Evolutionary conservation across 2,888 invertebrate species (phyloP).

Genomic region (Gerris lacustris): DNA sequence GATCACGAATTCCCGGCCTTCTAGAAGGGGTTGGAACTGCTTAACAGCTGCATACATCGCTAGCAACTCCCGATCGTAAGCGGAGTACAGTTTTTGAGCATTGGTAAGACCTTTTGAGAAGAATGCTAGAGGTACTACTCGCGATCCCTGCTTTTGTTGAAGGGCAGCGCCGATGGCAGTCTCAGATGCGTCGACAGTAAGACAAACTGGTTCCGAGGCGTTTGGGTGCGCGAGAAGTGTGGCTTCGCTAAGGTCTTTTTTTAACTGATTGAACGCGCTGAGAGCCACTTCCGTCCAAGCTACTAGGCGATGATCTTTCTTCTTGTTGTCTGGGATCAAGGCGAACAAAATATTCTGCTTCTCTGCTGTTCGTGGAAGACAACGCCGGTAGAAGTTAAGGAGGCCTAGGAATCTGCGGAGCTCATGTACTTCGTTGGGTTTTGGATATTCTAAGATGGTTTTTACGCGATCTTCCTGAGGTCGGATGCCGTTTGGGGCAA

Average conservation of each 20-base stretch:
- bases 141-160: too few relatives aligned
- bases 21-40: not conserved
- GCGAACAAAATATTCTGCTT: slow-evolving; percentile 23
- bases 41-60: not conserved
- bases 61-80: too few relatives aligned
- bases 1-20: too few relatives aligned
- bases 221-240: slow-evolving; percentile 34
- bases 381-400: slow-evolving; percentile 35
- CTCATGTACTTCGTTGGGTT: slow-evolving; percentile 31
- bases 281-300: slow-evolving; percentile 24
- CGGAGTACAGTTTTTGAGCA: too few relatives aligned
- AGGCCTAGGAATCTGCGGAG: slow-evolving; percentile 34
- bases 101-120: too few relatives aligned
- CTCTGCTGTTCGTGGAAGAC: slow-evolving; percentile 34
- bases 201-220: not conserved
- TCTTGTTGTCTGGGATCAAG: not conserved
- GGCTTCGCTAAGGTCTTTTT: slow-evolving; percentile 30
- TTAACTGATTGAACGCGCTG: slow-evolving; percentile 31
- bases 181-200: too few relatives aligned
- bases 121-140: too few relatives aligned
- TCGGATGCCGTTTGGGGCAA: not conserved
- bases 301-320: slow-evolving; percentile 29
- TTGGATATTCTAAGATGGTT: slow-evolving; percentile 28
- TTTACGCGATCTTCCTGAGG: slow-evolving; percentile 12
- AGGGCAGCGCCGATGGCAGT: too few relatives aligned